Base-by-base conservation (phyloP, 2,797 vertebrate genomes). In the Acanthopagrus latus region DNA sequence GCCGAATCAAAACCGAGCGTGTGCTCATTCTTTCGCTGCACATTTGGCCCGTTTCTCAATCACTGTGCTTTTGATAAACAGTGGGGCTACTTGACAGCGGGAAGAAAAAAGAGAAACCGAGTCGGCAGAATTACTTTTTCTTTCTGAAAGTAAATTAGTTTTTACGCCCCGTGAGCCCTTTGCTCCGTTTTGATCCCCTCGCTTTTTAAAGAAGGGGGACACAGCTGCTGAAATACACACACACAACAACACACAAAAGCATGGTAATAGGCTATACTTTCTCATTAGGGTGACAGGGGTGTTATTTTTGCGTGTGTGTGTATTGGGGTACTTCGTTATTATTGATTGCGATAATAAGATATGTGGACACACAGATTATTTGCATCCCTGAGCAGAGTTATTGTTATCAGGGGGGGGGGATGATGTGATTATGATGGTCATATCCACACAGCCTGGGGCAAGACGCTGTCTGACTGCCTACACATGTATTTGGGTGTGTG, bases 271-370 rank as follows among this genome's bases (percentile, higher is more conserved):
- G 83, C 82, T 71, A 91, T 92, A 83, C 85, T 87, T 92, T 90
- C 86, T 93, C 90, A 93, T 93, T 93, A 92, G 69, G 57, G 60
- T 85, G 90, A 91, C 91, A 90, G 82, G 75, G 57, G 71, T 76
- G 82, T 86, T 86, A 83, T 88, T 88, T 89, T 72, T 85, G 64
- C 64, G 71, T 74, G 50, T 67, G 64, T 74, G 77, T 83, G 83
- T 88, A 29, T 85, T 65, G 71, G 74, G 69, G 59, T 79, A 65
- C 83, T 86, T 90, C 77, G 57, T 83, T 87, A 91, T 95, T 95
- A 95, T 94, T 94, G 95, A 95, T 95, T 94, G 92, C 83, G 91
- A 93, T 94, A 93, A 94, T 95, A 93, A 92, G 92, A 95, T 90
- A 93, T 90, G 91, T 93, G 92, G 91, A 93, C 92, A 80, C 92